Evolutionary conservation across 2,888 invertebrate genomes (phyloP).

Genomic region (Xanthorhoe spadicearia): DNA sequence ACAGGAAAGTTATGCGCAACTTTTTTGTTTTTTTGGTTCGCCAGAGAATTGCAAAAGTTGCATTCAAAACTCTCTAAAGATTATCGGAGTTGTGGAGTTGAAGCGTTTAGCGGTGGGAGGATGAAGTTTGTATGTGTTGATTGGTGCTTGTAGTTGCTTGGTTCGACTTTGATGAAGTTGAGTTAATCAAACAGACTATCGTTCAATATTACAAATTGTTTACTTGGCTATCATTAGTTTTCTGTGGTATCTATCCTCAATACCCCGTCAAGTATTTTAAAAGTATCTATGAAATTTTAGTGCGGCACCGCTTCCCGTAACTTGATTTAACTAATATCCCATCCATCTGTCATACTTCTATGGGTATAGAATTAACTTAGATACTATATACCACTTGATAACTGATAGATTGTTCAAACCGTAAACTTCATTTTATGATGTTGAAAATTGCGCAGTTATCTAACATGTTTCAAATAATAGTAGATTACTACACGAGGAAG

Average conservation of each 20-base stretch:
- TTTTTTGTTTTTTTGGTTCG: slow-evolving; percentile 46
- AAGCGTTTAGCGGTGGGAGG: slow-evolving; percentile 34
- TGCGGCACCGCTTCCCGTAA: too few relatives aligned
- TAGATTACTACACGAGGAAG: too few relatives aligned
- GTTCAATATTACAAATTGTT: slow-evolving; percentile 12
- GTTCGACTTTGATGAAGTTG: slow-evolving; percentile 57
- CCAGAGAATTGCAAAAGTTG: slow-evolving; percentile 36
- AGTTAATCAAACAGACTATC: slow-evolving; percentile 42
- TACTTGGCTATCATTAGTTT: neutral
- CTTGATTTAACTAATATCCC: too few relatives aligned
- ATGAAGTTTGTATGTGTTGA: slow-evolving; percentile 47
- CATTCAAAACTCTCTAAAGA: slow-evolving; percentile 29
- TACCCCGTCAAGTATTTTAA: too few relatives aligned
- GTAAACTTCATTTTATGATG: slow-evolving; percentile 8
- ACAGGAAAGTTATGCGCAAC: slow-evolving; percentile 51
- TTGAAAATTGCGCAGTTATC: slow-evolving; percentile 11
- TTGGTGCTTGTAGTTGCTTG: slow-evolving; percentile 42
- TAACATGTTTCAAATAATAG: slow-evolving; percentile 15
- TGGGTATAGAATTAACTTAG: too few relatives aligned
- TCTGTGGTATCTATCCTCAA: too few relatives aligned
- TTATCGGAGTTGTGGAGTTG: slow-evolving; percentile 29
- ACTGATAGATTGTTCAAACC: neutral
- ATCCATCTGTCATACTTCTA: too few relatives aligned
- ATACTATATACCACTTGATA: too few relatives aligned
- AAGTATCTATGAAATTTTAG: too few relatives aligned